Conservation (phyloP, 2,797 vertebrate genomes). For the Lepilemur septentrionalis region DNA sequence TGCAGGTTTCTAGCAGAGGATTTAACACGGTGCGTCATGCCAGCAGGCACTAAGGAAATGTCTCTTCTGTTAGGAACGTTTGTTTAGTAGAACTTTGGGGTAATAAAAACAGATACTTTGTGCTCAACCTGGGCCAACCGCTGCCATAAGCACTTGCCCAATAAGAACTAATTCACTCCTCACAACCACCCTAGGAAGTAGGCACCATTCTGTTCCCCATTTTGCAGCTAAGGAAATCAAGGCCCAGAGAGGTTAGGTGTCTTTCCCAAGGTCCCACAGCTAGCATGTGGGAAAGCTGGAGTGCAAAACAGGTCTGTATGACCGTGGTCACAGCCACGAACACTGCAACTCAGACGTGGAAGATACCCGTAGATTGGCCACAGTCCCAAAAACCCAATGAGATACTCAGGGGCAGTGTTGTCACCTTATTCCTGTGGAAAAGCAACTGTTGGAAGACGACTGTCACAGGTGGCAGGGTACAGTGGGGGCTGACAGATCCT, state of each 20-base stretch:
- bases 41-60: not conserved
- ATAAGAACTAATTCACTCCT: not conserved
- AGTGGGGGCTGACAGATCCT: not conserved
- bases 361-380: accelerated
- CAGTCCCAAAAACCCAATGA: not conserved
- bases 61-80: not conserved
- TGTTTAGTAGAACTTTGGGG: not conserved
- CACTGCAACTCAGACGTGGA: accelerated
- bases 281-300: not conserved
- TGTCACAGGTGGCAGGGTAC: not conserved
- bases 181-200: accelerated
- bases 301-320: not conserved
- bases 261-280: not conserved
- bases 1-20: too few species aligned
- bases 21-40: accelerated
- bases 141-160: accelerated
- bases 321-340: not conserved
- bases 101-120: not conserved
- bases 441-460: not conserved
- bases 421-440: too few species aligned
- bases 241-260: not conserved
- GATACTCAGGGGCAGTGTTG: accelerated
- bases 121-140: not conserved
- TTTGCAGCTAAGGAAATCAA: not conserved
- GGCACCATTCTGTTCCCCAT: not conserved